A percentile compares a stretch with the other conserved stretches of the same genome.
phyloP scores from a whole-genome alignment of 2,113 vertebrate genomes.

The Trachemys scripta region DNA sequence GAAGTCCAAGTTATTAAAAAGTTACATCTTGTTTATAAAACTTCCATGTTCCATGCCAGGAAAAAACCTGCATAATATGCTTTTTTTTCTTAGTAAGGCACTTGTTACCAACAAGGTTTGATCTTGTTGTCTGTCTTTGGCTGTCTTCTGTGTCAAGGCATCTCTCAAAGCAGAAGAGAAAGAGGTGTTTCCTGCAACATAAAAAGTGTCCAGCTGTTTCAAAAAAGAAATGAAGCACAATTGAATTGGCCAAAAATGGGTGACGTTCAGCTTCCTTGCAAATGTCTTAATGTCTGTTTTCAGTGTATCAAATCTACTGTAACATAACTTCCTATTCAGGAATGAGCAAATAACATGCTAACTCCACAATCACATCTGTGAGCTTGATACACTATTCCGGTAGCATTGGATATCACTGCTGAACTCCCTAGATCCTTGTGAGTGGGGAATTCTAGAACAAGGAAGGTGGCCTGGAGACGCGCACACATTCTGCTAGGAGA shows the following conservation, averaged over 20 bases:
- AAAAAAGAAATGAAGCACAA: too few species aligned
- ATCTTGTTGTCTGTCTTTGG: neutral
- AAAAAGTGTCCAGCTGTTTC: too few species aligned
- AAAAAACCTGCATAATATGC: neutral
- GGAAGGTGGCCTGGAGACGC: neutral
- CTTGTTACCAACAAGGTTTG: neutral
- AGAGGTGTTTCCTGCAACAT: neutral
- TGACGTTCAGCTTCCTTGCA: neutral
- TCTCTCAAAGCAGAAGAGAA: neutral
- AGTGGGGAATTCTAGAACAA: neutral
- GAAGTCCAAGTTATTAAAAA: neutral
- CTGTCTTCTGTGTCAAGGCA: neutral
- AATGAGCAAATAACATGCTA: neutral
- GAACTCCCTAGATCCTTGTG: neutral
- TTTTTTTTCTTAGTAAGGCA: neutral
- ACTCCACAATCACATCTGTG: neutral
- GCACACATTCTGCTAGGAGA: neutral
- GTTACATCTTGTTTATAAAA: neutral
- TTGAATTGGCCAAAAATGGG: neutral
- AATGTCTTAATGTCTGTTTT: neutral
- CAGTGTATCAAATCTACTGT: neutral
- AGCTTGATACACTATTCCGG: accelerated
- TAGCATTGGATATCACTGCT: neutral
- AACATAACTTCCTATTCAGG: neutral
- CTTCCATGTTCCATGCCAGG: neutral